Evolutionary conservation across 2,888 invertebrate species (phyloP), one percentile per base, ranked within the genome.

Genomic region (Xylota sylvarum): DNA sequence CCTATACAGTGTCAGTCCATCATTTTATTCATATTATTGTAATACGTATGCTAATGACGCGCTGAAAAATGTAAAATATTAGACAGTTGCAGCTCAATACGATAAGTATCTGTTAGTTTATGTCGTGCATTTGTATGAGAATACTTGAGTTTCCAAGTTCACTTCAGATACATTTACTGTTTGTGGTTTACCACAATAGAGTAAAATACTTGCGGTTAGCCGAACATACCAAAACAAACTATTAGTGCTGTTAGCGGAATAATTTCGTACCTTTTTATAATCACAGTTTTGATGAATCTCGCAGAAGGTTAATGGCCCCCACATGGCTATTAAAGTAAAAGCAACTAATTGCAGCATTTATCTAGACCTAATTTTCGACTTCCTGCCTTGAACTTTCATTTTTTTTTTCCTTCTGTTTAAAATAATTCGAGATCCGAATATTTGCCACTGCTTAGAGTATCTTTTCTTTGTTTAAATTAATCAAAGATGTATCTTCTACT

Each of bases 31-130:
- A 55, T 27, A 27, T 50, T 52, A 50, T 17, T 1, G 6, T 7
- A 30, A 17, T 32, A 27, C 14, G n/a, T 67, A 69, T 69, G 67
- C n/a, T 40, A 69, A 69, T 69, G 52, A 30, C 23, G 10, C 19
- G 67, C 50, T 50, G 50, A 52, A 50, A 17, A 23, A 23, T 50
- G 32, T 4, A 23, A 37, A 46, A 6, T 17, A 46, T 5, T 50
- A 5, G 5, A n/a, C 23, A 30, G 52, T 4, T 52, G 52, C 6
- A 52, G 5, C 52, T 12, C n/a, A 27, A 23, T 23, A 50, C 9
- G 46, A 40, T 12, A n/a, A 12, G 12, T 40, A n/a, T 40, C 12
- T 40, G 9, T 9, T 10, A 35, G 7, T 32, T 32, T 32, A 32
- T 6, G 32, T 32, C 4, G n/a, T 40, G 14, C 43, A 17, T 43